Conservation (phyloP, 2,888 invertebrate species). For the Fragum sueziense region DNA sequence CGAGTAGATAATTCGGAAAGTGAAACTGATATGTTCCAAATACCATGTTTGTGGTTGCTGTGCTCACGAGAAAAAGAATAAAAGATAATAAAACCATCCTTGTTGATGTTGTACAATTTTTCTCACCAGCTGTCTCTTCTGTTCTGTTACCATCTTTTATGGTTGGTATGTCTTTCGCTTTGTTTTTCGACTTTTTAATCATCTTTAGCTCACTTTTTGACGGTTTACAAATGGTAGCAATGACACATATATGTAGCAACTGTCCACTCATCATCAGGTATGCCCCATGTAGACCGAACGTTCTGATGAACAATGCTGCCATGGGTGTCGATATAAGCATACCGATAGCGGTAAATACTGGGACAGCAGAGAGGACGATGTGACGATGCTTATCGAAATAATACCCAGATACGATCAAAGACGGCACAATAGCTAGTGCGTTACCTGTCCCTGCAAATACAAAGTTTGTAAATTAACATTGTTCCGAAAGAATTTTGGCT, state of each 20-base stretch:
- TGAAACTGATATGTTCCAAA: not conserved
- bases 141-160: too few species aligned
- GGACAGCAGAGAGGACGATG: not conserved
- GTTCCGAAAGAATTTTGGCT: too few species aligned
- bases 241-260: not conserved
- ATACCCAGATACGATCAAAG: not conserved
- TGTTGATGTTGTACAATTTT: not conserved
- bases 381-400: not conserved
- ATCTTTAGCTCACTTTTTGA: not conserved
- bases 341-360: not conserved
- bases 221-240: not conserved
- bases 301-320: not conserved
- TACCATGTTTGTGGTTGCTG: not conserved
- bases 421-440: not conserved
- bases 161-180: not conserved
- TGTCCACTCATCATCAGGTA: not conserved
- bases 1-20: not conserved
- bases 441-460: not conserved
- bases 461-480: too few species aligned
- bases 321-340: not conserved
- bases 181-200: not conserved
- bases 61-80: not conserved
- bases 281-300: not conserved
- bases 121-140: too few species aligned
- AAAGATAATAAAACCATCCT: not conserved